phyloP scores from a whole-genome alignment of 2,888 invertebrate species.

The Lasioglossum villosulum region DNA sequence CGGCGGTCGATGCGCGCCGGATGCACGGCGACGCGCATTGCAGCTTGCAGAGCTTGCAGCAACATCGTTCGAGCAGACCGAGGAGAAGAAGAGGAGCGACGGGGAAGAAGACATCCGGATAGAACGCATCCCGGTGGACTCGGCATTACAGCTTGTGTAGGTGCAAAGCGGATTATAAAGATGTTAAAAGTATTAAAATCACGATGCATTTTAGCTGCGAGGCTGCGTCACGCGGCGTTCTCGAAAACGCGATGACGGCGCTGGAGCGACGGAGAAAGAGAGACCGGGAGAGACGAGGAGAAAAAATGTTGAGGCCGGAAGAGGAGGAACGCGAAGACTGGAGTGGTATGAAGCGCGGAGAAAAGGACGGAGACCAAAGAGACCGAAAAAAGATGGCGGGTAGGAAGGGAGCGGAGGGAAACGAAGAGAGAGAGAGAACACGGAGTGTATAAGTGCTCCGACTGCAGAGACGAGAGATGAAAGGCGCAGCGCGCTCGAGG shows the following conservation, averaged over 20 bases:
- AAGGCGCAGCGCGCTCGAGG: conserved; percentile 81
- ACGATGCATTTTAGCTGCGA: conserved; percentile 78
- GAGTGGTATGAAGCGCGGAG: conserved; percentile 58
- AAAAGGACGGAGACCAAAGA: conserved; percentile 59
- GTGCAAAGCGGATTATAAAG: conserved; percentile 81
- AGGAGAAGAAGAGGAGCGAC: background rate
- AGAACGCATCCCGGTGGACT: conserved; percentile 9
- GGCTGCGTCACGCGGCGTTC: conserved; percentile 36
- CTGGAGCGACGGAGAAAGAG: conserved; percentile 5
- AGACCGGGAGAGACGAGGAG: conserved; percentile 17
- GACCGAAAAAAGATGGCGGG: conserved; percentile 54
- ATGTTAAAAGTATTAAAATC: conserved; percentile 83
- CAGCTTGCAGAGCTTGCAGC: background rate
- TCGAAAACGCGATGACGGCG: conserved; percentile 18
- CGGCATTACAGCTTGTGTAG: conserved; percentile 59
- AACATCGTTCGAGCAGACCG: background rate
- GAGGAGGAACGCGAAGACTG: conserved; percentile 61
- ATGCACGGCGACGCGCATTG: conserved; percentile 32
- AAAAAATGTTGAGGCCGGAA: conserved; percentile 31
- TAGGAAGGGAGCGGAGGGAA: conserved; percentile 23
- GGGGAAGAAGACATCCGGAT: conserved; percentile 13
- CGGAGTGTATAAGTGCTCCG: conserved; percentile 82
- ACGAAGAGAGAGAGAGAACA: conserved; percentile 45
- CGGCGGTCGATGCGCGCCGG: conserved; percentile 32
- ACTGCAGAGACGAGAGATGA: conserved; percentile 82